Percentiles rank a stretch among this genome's conserved stretches.
Conservation (phyloP, 2,797 vertebrate genomes). For the Sebastes minor region DNA sequence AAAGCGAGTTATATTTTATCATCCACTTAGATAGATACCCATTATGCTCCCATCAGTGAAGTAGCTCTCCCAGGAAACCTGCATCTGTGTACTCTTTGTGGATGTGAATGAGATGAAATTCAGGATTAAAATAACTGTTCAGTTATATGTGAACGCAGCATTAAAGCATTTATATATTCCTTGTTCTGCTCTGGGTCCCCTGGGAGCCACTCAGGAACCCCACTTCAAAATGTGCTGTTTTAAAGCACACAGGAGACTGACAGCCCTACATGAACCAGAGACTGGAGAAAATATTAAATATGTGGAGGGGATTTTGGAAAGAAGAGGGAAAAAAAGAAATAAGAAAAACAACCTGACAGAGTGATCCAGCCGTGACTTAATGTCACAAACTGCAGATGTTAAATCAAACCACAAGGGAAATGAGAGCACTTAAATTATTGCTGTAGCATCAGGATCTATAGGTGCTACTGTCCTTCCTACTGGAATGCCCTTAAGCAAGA, state of each 20-base stretch:
- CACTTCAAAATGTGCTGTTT: slow-evolving; percentile 5
- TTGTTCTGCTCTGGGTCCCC: slow-evolving; percentile 34
- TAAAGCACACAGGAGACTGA: slow-evolving; percentile 19
- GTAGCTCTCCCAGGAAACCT: background rate
- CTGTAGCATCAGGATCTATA: background rate
- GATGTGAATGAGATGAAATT: background rate
- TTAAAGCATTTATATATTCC: slow-evolving; percentile 27
- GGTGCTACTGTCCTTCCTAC: background rate
- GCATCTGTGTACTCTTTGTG: background rate
- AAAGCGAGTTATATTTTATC: slow-evolving; percentile 35
- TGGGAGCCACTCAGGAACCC: slow-evolving; percentile 22
- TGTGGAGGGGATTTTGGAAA: background rate
- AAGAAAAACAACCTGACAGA: slow-evolving; percentile 4
- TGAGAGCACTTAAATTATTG: background rate
- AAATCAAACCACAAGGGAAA: background rate
- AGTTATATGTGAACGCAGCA: background rate
- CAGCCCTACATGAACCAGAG: slow-evolving; percentile 4
- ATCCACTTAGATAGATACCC: background rate
- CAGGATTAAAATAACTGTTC: slow-evolving; percentile 39
- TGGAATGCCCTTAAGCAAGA: background rate
- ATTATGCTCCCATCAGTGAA: slow-evolving; percentile 13
- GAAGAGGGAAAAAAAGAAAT: background rate
- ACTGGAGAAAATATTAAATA: background rate
- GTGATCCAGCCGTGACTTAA: background rate
- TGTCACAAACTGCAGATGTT: background rate